Percentiles rank a stretch among this genome's conserved stretches.
Conservation (phyloP, 2,888 invertebrate genomes). For the Shargacucullia verbasci region DNA sequence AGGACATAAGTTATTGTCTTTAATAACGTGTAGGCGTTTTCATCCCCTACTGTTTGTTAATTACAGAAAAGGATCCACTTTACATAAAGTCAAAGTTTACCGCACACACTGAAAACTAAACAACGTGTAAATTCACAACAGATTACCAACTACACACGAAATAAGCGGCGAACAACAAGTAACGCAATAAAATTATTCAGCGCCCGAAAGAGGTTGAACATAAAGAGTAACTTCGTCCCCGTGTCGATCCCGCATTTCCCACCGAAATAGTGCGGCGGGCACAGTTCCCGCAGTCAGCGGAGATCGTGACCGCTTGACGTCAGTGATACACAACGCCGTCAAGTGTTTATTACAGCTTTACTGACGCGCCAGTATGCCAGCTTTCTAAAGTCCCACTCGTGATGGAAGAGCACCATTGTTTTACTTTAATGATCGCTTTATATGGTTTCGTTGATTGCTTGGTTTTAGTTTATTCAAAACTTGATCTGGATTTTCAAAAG, state of each 20-base stretch:
- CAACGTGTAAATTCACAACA: slow-evolving; percentile 52
- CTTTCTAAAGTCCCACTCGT: slow-evolving; percentile 48
- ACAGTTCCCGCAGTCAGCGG: slow-evolving; percentile 37
- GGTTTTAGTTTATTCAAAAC: slow-evolving; percentile 27
- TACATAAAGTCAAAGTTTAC: slow-evolving; percentile 38
- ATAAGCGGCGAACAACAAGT: slow-evolving; percentile 55
- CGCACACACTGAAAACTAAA: slow-evolving; percentile 38
- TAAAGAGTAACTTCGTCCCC: slow-evolving; percentile 51
- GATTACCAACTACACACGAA: slow-evolving; percentile 52
- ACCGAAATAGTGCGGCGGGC: slow-evolving; percentile 55
- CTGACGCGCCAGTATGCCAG: slow-evolving; percentile 33
- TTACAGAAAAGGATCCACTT: slow-evolving; percentile 40
- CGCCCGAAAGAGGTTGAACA: slow-evolving; percentile 32
- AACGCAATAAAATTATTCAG: slow-evolving; percentile 57
- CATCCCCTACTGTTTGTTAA: slow-evolving; percentile 28
- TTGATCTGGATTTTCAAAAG: background rate
- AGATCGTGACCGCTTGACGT: slow-evolving; percentile 43
- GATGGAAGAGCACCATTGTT: slow-evolving; percentile 47
- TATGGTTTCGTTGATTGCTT: slow-evolving; percentile 29
- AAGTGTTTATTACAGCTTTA: slow-evolving; percentile 53
- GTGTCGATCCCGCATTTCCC: slow-evolving; percentile 49
- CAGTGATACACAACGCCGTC: slow-evolving; percentile 25
- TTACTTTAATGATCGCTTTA: slow-evolving; percentile 45
- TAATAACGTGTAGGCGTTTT: slow-evolving; percentile 17
- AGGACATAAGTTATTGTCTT: slow-evolving; percentile 11